Evolutionary conservation across 2,797 vertebrate genomes (phyloP).

Genomic region (Mormyrops attenuatus): DNA sequence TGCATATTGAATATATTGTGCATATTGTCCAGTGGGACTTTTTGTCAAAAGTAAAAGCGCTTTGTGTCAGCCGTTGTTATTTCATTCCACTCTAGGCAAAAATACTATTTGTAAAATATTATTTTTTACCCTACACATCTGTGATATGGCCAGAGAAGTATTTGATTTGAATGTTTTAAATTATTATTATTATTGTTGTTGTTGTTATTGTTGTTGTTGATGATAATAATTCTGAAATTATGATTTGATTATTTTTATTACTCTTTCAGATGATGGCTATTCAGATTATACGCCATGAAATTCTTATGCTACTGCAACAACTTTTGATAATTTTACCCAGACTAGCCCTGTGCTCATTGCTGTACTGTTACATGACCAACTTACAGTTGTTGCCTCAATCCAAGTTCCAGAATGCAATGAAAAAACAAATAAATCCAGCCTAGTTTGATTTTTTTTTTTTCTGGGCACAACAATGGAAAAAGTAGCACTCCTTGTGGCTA

Average conservation of each 20-base stretch:
- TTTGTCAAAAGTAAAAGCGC: neutral
- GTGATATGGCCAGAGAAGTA: neutral
- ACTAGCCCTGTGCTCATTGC: neutral
- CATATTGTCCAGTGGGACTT: neutral
- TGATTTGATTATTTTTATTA: neutral
- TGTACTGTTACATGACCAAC: neutral
- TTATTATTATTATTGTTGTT: neutral
- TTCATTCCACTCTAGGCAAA: neutral
- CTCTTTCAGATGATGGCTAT: neutral
- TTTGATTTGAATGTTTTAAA: neutral
- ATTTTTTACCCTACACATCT: neutral
- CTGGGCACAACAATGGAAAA: constrained; percentile 3
- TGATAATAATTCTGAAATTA: neutral
- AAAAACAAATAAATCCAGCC: neutral
- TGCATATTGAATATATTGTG: neutral
- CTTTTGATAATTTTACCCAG: neutral
- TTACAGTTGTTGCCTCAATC: neutral
- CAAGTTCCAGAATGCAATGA: neutral
- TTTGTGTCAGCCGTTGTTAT: neutral
- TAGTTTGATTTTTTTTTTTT: neutral
- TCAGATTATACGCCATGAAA: neutral
- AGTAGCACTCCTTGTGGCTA: neutral
- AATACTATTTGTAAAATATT: neutral
- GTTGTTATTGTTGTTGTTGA: neutral
- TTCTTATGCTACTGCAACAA: neutral